Evolutionary conservation across 2,797 vertebrate species (phyloP).

Genomic region (Bovichtus diacanthus): DNA sequence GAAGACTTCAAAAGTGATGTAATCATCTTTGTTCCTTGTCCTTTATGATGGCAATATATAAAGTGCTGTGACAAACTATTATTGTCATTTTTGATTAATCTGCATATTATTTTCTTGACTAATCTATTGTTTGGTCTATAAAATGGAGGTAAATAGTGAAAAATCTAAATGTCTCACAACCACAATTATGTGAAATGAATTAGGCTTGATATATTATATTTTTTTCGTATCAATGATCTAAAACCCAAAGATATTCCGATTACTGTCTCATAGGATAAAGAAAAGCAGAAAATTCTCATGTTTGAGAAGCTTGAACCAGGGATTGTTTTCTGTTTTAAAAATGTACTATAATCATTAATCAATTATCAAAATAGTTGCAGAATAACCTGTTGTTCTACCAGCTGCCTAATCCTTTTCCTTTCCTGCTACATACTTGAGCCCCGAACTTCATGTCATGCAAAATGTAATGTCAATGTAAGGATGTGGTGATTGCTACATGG

Average conservation of each 20-base stretch:
- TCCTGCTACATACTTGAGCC: no score
- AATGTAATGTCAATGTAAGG: neutral
- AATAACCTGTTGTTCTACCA: neutral
- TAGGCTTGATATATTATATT: no score
- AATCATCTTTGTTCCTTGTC: conserved; percentile 14
- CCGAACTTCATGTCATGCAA: neutral
- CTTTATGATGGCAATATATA: neutral
- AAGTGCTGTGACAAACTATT: neutral
- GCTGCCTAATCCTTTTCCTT: no score
- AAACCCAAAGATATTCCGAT: neutral
- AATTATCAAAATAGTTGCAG: neutral
- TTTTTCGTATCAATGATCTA: neutral
- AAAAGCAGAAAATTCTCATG: neutral
- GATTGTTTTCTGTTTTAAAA: neutral
- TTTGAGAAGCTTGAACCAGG: neutral
- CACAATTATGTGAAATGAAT: no score
- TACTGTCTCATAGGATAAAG: neutral
- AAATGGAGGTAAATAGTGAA: neutral
- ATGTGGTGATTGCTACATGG: neutral
- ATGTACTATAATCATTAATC: no score
- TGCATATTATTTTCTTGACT: neutral
- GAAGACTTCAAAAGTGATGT: conserved; percentile 39
- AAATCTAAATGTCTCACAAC: neutral
- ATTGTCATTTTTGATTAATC: neutral
- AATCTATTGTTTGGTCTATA: neutral